Evolutionary conservation across 2,797 vertebrate species (phyloP), one percentile per base, ranked within the genome.

Genomic region (Cirrhinus mrigala): DNA sequence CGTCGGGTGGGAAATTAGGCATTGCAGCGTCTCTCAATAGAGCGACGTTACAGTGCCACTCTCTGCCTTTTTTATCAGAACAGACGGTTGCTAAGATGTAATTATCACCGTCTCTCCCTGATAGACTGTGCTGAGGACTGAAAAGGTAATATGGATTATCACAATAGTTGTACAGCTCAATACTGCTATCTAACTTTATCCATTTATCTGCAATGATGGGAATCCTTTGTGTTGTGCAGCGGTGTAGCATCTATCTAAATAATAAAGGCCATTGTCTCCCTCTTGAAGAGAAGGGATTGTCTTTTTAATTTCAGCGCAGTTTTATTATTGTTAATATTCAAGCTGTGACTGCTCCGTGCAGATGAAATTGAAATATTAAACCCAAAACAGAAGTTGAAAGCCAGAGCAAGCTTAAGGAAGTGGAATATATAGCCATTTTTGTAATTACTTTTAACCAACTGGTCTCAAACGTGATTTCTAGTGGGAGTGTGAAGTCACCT

Each of bases 81-180:
- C 86, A 87, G 92, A 92, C 92, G 90, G 92, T 94, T 93, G 92
- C 92, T 93, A 94, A 95, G 93, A 94, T 94, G 93, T 95, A 94
- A 96, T 96, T 95, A 95, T 95, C 94, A 93, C 91, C 88, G 94
- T 93, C 94, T 88, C 85, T 89, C 91, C 93, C 93, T 95, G 93
- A 94, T 94, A 94, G 93, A 94, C 91, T 91, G 92, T 92, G 92
- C 89, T 89, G 66, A 71, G 62, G 86, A 90, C 89, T 94, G 92
- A 94, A 94, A 94, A 95, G 94, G 94, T 94, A 94, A 95, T 95
- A 94, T 94, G 92, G 94, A 94, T 94, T 93, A 94, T 94, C 94
- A 92, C 93, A 94, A 94, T 92, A 91, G 94, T 93, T 92, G 91
- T 92, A 90, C 91, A 93, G 92, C 94, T 96, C 94, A 94, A 93